phyloP scores from a whole-genome alignment of 1,140 invertebrate species.

The Drosophila tropicalis region DNA sequence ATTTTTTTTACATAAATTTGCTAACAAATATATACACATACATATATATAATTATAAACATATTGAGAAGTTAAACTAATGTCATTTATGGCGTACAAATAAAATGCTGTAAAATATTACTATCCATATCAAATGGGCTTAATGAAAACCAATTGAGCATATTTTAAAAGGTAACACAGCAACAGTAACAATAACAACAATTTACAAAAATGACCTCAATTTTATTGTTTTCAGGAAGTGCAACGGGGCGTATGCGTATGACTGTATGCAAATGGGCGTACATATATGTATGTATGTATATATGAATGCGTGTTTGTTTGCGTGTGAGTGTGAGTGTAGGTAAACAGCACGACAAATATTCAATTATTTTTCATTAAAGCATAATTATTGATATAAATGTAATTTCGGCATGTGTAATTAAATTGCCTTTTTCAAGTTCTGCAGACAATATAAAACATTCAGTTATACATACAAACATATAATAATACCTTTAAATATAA shows the following conservation, averaged over 20 bases:
- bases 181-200: slow-evolving; percentile 33
- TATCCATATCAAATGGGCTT: slow-evolving; percentile 28
- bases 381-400: slow-evolving; percentile 70
- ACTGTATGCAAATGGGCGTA: slow-evolving; percentile 6
- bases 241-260: slow-evolving; percentile 35
- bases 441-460: slow-evolving; percentile 10
- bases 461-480: background rate
- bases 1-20: no score
- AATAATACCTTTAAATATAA: slow-evolving; percentile 5
- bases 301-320: slow-evolving; percentile 25
- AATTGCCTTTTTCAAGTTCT: slow-evolving; percentile 60
- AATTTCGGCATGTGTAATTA: slow-evolving; percentile 61
- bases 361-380: slow-evolving; percentile 74
- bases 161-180: slow-evolving; percentile 34
- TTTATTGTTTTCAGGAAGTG: slow-evolving; percentile 57
- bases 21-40: no score
- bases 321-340: slow-evolving; percentile 28
- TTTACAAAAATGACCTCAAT: slow-evolving; percentile 61
- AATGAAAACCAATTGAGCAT: slow-evolving; percentile 44
- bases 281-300: background rate
- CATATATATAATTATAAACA: no score
- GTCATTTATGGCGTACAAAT: background rate
- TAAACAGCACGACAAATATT: slow-evolving; percentile 59
- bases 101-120: slow-evolving; percentile 16
- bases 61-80: no score